A percentile compares a stretch with the other conserved stretches of the same genome.
Conservation (phyloP, 2,113 vertebrate genomes). For the Oryzias melastigma region DNA sequence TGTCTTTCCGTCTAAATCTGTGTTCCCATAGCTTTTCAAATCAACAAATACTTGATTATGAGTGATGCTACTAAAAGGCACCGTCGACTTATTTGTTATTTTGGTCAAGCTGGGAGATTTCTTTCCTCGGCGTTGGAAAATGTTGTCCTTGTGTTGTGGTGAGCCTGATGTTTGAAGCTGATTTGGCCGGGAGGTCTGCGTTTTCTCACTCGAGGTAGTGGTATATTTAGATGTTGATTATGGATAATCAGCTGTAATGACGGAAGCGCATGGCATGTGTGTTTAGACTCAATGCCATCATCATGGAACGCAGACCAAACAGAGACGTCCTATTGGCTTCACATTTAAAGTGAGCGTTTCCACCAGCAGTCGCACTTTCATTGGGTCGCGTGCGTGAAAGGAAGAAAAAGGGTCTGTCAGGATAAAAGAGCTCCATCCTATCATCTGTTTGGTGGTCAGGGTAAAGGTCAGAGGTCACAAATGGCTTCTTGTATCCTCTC, state of each 20-base stretch:
- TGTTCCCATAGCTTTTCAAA: conserved; percentile 58
- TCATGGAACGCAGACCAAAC: conserved; percentile 69
- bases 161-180: conserved; percentile 56
- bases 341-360: conserved; percentile 41
- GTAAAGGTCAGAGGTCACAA: conserved; percentile 80
- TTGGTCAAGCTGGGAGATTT: conserved; percentile 40
- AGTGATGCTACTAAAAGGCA: conserved; percentile 67
- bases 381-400: not conserved
- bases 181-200: conserved; percentile 69
- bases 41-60: conserved; percentile 78
- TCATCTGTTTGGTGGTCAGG: conserved; percentile 66
- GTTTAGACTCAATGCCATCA: conserved; percentile 70
- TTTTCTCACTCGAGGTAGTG: conserved; percentile 70
- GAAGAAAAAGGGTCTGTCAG: conserved; percentile 7
- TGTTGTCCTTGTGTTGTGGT: conserved; percentile 67
- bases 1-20: conserved; percentile 54
- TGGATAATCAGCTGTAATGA: conserved; percentile 80
- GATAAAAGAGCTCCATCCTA: conserved; percentile 34
- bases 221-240: conserved; percentile 79
- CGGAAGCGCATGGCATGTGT: conserved; percentile 68
- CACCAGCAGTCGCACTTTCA: conserved; percentile 13
- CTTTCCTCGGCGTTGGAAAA: conserved; percentile 48
- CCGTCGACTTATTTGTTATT: conserved; percentile 74
- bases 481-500: conserved; percentile 80
- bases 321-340: conserved; percentile 52